These are phyloP conservation scores for Chlamydotis undulata DNA, from an alignment of 2,113 vertebrate genomes.

Conservation along the genomic window DNA sequence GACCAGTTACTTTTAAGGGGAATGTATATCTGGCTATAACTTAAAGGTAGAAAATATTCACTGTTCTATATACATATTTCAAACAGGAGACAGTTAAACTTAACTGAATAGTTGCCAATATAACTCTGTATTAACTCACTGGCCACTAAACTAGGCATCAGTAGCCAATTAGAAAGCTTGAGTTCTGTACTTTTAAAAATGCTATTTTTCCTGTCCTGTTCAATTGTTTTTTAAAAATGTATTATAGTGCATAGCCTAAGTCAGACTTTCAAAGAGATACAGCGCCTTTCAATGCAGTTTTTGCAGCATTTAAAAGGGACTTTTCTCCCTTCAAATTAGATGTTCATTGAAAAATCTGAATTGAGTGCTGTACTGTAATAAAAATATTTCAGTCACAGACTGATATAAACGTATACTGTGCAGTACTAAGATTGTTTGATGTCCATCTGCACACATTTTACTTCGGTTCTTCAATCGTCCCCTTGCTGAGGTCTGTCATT, in stretches of 20 bases:
- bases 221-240: slow-evolving; percentile 52
- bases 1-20: slow-evolving; percentile 63
- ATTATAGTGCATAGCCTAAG: slow-evolving; percentile 68
- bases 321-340: slow-evolving; percentile 69
- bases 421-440: slow-evolving; percentile 33
- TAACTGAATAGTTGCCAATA: slow-evolving; percentile 36
- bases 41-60: slow-evolving; percentile 63
- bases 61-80: slow-evolving; percentile 39
- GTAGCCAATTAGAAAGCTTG: slow-evolving; percentile 59
- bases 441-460: slow-evolving; percentile 75
- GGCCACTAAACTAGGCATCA: slow-evolving; percentile 60
- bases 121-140: slow-evolving; percentile 34
- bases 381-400: slow-evolving; percentile 73
- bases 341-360: slow-evolving; percentile 68
- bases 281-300: slow-evolving; percentile 61
- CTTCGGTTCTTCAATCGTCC: slow-evolving; percentile 96
- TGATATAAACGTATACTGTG: slow-evolving; percentile 70
- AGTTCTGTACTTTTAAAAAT: slow-evolving; percentile 45
- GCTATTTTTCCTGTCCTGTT: slow-evolving; percentile 51
- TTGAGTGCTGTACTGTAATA: slow-evolving; percentile 73
- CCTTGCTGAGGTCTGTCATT: slow-evolving; percentile 99
- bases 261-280: slow-evolving; percentile 70
- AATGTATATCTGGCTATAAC: slow-evolving; percentile 58
- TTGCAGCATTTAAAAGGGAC: slow-evolving; percentile 72
- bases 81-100: slow-evolving; percentile 52